Conservation (phyloP, 2,888 invertebrate species). For the Eurytoma californica region DNA sequence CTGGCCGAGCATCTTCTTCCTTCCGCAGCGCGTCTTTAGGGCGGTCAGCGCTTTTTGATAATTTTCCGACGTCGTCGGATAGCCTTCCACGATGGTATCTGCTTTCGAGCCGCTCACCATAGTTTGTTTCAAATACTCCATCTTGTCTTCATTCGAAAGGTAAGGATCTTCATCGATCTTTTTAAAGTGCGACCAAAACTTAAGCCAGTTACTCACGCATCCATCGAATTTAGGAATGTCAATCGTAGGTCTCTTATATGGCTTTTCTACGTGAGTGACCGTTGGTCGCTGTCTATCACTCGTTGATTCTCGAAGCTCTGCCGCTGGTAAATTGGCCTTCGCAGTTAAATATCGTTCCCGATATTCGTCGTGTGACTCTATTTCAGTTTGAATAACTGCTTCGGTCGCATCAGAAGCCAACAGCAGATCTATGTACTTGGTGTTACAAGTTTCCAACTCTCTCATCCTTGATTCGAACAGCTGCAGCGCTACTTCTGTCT, state of each 20-base stretch:
- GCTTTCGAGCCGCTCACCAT: slow-evolving; percentile 59
- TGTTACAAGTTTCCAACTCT: slow-evolving; percentile 47
- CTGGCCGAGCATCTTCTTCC: slow-evolving; percentile 61
- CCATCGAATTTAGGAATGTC: slow-evolving; percentile 61
- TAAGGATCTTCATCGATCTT: slow-evolving; percentile 60
- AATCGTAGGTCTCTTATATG: slow-evolving; percentile 55
- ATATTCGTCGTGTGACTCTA: slow-evolving; percentile 52
- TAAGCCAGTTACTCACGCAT: slow-evolving; percentile 59
- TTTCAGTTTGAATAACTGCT: slow-evolving; percentile 40
- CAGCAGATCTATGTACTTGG: slow-evolving; percentile 43
- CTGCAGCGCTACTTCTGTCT: slow-evolving; percentile 37
- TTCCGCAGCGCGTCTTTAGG: slow-evolving; percentile 58
- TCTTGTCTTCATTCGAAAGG: slow-evolving; percentile 58
- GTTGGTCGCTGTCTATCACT: neutral
- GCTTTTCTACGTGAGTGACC: slow-evolving; percentile 42
- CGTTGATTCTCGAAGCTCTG: neutral
- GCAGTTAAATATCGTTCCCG: slow-evolving; percentile 34
- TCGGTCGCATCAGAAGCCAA: slow-evolving; percentile 17
- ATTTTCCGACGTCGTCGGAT: slow-evolving; percentile 61
- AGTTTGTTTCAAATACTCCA: slow-evolving; percentile 60
- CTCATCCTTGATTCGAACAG: slow-evolving; percentile 49
- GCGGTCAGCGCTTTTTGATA: slow-evolving; percentile 61
- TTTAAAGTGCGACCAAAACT: slow-evolving; percentile 62
- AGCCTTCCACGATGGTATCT: slow-evolving; percentile 59
- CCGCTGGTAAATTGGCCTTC: neutral